Evolutionary conservation across 2,113 vertebrate genomes (phyloP).

Genomic region (Sander lucioperca): DNA sequence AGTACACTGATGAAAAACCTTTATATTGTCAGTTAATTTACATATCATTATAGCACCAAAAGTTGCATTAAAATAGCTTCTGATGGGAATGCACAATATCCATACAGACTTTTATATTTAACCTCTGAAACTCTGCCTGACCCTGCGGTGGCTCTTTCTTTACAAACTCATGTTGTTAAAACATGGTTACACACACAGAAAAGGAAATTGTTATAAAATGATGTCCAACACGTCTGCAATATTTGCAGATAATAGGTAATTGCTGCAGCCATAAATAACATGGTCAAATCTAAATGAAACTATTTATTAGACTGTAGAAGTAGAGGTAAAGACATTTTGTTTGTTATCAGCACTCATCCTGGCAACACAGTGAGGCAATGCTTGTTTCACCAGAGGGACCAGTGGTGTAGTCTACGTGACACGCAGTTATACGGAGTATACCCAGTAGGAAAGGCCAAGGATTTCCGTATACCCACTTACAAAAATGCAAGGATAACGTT

Average conservation of each 20-base stretch:
- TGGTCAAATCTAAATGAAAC: neutral
- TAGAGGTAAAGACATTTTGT: neutral
- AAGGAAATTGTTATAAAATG: neutral
- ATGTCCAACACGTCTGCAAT: too few species aligned
- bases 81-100: neutral
- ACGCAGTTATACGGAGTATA: too few species aligned
- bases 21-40: conserved; percentile 12
- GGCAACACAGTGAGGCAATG: neutral
- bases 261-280: neutral
- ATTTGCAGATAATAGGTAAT: neutral
- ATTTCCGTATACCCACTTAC: too few species aligned
- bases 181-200: too few species aligned
- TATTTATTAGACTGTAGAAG: neutral
- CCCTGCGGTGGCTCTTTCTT: neutral
- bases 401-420: too few species aligned
- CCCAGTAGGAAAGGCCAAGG: too few species aligned
- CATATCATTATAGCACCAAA: conserved; percentile 4
- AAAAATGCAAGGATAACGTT: too few species aligned
- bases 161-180: neutral
- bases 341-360: neutral
- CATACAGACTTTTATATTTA: neutral
- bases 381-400: neutral
- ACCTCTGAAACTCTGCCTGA: neutral
- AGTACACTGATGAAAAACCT: neutral
- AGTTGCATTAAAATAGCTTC: neutral